Percentiles rank a stretch among this genome's conserved stretches.
These are phyloP conservation scores for Polyodon spathula DNA, from an alignment of 2,113 vertebrate species.

Conservation along the genomic window DNA sequence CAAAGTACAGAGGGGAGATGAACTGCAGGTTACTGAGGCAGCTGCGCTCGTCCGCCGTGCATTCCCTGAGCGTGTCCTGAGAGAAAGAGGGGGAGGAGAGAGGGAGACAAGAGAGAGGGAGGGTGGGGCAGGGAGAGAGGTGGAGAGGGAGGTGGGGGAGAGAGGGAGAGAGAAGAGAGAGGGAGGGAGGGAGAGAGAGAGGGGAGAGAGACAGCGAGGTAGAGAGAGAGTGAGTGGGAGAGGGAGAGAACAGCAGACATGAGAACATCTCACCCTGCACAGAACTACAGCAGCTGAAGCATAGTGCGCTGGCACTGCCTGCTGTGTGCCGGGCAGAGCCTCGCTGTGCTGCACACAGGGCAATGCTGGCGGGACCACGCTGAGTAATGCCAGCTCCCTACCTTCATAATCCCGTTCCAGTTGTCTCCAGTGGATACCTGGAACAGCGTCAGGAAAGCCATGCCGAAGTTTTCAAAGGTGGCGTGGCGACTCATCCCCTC, in stretches of 20 bases:
- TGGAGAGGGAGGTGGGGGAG: neutral
- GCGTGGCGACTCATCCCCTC: constrained; percentile 97
- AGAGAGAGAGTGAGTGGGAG: neutral
- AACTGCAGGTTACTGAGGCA: too few relatives aligned
- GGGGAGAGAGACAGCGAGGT: neutral
- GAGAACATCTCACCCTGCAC: neutral
- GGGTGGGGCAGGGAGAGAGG: neutral
- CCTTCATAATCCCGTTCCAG: constrained; percentile 99
- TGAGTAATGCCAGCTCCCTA: constrained; percentile 27
- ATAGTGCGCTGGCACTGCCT: neutral
- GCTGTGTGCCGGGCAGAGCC: too few relatives aligned
- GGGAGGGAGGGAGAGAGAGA: neutral
- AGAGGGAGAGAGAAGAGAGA: constrained; percentile 8
- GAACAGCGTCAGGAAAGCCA: constrained; percentile 97
- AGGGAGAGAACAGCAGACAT: constrained; percentile 28
- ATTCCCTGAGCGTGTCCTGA: too few relatives aligned
- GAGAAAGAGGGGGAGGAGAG: too few relatives aligned
- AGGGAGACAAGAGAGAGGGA: neutral
- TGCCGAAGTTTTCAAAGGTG: constrained; percentile 96
- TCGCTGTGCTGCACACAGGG: too few relatives aligned
- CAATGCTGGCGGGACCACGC: too few relatives aligned
- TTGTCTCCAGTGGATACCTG: constrained; percentile 96
- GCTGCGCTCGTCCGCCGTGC: too few relatives aligned
- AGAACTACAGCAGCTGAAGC: neutral
- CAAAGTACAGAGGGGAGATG: constrained; percentile 97